Evolutionary conservation across 2,113 vertebrate genomes (phyloP).

Genomic region (Apus apus): DNA sequence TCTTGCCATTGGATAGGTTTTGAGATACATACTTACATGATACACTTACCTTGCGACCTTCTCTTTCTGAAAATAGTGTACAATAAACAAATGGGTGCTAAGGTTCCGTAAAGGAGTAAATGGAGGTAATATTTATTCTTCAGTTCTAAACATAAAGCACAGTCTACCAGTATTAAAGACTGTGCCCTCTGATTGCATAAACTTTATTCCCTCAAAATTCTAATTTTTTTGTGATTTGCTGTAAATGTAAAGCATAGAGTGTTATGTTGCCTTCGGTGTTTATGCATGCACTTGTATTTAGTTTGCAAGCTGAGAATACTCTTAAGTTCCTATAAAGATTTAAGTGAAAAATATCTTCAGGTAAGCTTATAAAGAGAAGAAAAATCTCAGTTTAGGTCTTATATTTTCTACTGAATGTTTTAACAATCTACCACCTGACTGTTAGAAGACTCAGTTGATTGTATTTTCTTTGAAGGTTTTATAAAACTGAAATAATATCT

Average conservation of each 20-base stretch:
- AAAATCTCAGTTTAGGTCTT: neutral
- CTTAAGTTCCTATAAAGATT: neutral
- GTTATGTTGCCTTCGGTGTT: neutral
- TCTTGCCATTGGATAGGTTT: neutral
- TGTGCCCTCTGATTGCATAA: neutral
- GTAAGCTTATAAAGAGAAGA: neutral
- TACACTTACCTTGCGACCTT: neutral
- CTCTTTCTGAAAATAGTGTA: neutral
- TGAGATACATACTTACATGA: accelerated
- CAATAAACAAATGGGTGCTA: neutral
- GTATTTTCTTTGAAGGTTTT: neutral
- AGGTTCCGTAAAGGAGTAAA: neutral
- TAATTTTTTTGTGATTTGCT: neutral
- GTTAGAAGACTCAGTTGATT: neutral
- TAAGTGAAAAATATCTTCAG: neutral
- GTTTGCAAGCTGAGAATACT: neutral
- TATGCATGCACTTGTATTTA: neutral
- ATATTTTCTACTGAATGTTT: neutral
- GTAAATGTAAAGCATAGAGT: neutral
- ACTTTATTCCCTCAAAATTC: neutral
- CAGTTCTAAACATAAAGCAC: neutral
- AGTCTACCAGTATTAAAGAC: neutral
- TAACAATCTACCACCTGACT: neutral
- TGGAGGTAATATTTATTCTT: neutral
- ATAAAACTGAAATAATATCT: neutral